These are phyloP conservation scores for Trachurus trachurus DNA, from an alignment of 2,797 vertebrate genomes.

Conservation along the genomic window DNA sequence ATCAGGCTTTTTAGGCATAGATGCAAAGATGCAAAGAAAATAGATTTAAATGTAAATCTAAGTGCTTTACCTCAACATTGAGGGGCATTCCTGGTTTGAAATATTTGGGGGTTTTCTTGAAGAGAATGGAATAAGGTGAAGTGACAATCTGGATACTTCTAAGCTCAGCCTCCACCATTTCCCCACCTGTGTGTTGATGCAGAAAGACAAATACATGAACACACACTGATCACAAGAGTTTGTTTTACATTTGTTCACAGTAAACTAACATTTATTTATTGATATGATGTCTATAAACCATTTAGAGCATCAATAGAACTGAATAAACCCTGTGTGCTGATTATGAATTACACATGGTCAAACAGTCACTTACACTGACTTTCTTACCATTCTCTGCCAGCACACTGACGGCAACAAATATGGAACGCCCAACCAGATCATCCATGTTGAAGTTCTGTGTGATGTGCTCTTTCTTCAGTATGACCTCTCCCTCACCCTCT, in stretches of 20 bases:
- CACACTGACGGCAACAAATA: conserved; percentile 87
- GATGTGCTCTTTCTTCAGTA: conserved; percentile 73
- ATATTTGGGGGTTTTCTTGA: conserved; percentile 81
- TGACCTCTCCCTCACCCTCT: conserved; percentile 68
- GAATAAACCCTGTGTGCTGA: background rate
- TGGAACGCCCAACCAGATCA: conserved; percentile 74
- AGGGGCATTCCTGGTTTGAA: conserved; percentile 85
- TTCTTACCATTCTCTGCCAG: conserved; percentile 86
- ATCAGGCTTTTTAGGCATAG: too few species aligned
- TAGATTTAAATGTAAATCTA: background rate
- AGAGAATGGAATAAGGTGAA: conserved; percentile 82
- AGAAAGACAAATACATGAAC: conserved; percentile 7
- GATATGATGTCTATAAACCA: background rate
- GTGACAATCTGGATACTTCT: conserved; percentile 79
- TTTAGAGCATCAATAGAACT: too few species aligned
- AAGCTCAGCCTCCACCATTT: conserved; percentile 82
- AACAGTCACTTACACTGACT: background rate
- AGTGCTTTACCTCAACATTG: conserved; percentile 66
- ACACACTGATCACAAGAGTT: background rate
- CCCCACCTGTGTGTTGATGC: conserved; percentile 67
- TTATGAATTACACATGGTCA: background rate
- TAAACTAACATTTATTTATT: background rate
- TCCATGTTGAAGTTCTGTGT: conserved; percentile 50
- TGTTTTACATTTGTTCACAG: background rate
- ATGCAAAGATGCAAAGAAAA: too few species aligned